These are phyloP conservation scores for Kuschelorhynchus macadamiae DNA, from an alignment of 2,888 invertebrate species.

Conservation along the genomic window DNA sequence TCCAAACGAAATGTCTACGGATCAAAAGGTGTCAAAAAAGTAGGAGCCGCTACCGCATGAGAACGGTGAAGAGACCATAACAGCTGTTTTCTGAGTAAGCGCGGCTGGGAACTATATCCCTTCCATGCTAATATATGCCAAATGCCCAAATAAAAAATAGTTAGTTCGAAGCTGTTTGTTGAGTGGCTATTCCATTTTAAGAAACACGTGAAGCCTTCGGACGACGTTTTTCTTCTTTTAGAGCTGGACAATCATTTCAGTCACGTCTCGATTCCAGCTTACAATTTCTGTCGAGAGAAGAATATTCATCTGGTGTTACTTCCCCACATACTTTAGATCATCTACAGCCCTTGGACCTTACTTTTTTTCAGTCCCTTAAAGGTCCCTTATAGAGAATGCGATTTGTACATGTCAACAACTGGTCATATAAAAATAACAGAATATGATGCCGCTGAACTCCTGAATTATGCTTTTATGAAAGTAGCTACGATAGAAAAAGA, in stretches of 20 bases:
- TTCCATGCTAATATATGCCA: conserved; percentile 7
- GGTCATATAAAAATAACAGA: too few species aligned
- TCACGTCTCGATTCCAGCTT: conserved; percentile 26
- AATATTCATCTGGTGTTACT: conserved; percentile 1
- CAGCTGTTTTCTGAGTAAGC: conserved; percentile 40
- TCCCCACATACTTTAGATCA: too few species aligned
- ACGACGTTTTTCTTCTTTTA: conserved; percentile 12
- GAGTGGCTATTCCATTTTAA: conserved; percentile 21
- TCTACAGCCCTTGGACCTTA: too few species aligned
- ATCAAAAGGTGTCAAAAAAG: conserved; percentile 45
- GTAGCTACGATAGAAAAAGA: too few species aligned
- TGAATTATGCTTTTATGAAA: too few species aligned
- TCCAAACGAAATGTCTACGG: conserved; percentile 34
- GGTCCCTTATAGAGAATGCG: too few species aligned
- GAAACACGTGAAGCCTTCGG: conserved; percentile 22
- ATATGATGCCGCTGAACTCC: too few species aligned
- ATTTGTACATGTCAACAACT: too few species aligned
- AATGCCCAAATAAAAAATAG: background rate
- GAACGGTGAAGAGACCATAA: conserved; percentile 47
- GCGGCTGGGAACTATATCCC: conserved; percentile 12
- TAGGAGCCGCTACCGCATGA: conserved; percentile 42
- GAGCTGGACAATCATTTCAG: conserved; percentile 23
- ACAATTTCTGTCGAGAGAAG: conserved; percentile 27
- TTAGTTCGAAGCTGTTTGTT: conserved; percentile 22
- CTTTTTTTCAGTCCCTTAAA: too few species aligned